Percentiles rank a stretch among this genome's conserved stretches.
phyloP scores from a whole-genome alignment of 2,113 vertebrate genomes.

The Gallinago undulata region DNA sequence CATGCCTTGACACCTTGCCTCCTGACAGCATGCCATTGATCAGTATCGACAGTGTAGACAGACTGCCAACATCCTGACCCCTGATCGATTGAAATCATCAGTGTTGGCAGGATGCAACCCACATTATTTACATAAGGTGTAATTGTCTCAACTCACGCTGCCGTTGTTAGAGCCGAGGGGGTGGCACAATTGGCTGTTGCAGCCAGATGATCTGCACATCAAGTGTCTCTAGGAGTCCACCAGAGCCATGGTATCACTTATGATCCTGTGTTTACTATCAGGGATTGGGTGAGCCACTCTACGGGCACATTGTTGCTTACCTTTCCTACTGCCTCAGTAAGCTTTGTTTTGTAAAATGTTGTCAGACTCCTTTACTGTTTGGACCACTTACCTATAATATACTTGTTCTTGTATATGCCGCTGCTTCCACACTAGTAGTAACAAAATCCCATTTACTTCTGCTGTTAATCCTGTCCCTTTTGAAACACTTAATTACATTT shows the following conservation, averaged over 20 bases:
- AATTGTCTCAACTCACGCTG: neutral
- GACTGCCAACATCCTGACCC: neutral
- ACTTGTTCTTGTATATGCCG: neutral
- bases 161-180: neutral
- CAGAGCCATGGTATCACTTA: neutral
- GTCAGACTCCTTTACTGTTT: neutral
- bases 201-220: neutral
- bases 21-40: neutral
- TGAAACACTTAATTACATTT: neutral
- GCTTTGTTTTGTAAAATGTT: neutral
- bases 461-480: neutral
- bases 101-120: neutral
- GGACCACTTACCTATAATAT: neutral
- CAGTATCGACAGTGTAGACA: accelerated
- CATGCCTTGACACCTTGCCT: neutral
- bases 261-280: neutral
- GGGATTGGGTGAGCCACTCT: neutral
- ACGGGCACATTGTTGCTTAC: neutral
- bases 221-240: neutral
- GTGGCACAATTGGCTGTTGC: neutral
- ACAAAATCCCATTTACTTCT: neutral
- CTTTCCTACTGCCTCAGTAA: neutral
- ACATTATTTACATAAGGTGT: neutral
- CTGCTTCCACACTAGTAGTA: neutral
- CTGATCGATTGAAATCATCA: accelerated